These are phyloP conservation scores for Palythoa heliodiscus DNA, from an alignment of 92 coral and sea anemone genomes.

Conservation along the genomic window DNA sequence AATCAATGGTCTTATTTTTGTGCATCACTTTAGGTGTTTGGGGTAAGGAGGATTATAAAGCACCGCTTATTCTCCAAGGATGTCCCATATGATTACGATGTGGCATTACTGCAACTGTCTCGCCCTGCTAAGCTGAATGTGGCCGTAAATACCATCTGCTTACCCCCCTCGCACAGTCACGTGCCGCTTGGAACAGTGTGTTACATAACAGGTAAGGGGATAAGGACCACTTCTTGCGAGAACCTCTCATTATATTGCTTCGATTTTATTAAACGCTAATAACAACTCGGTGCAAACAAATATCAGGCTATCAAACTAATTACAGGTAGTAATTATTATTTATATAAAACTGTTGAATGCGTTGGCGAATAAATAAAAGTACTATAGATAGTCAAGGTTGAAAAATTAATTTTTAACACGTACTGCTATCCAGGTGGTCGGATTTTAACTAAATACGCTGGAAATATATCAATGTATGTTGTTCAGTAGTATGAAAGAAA, in stretches of 20 bases:
- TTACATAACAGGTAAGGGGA: constrained; percentile 76
- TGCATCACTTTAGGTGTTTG: constrained; percentile 37
- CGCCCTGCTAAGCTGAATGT: constrained; percentile 59
- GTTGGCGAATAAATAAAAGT: no score
- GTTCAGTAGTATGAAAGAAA: no score
- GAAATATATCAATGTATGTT: no score
- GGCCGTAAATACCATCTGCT: constrained; percentile 77
- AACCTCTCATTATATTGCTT: neutral
- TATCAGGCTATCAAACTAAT: no score
- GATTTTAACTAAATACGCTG: no score
- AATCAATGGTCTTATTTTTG: no score
- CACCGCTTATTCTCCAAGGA: constrained; percentile 69
- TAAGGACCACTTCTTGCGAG: constrained; percentile 14
- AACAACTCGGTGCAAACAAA: no score
- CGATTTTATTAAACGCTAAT: neutral
- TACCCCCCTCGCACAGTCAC: constrained; percentile 62
- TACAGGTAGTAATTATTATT: no score
- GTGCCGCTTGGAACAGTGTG: constrained; percentile 66
- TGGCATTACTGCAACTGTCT: constrained; percentile 81
- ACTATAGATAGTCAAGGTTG: no score
- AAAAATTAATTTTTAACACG: no score
- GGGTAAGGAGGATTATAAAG: constrained; percentile 69
- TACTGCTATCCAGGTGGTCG: no score
- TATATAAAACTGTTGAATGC: no score
- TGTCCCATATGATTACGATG: constrained; percentile 79